Conservation (phyloP, 2,888 invertebrate genomes). For the Polydrusus tereticollis region DNA sequence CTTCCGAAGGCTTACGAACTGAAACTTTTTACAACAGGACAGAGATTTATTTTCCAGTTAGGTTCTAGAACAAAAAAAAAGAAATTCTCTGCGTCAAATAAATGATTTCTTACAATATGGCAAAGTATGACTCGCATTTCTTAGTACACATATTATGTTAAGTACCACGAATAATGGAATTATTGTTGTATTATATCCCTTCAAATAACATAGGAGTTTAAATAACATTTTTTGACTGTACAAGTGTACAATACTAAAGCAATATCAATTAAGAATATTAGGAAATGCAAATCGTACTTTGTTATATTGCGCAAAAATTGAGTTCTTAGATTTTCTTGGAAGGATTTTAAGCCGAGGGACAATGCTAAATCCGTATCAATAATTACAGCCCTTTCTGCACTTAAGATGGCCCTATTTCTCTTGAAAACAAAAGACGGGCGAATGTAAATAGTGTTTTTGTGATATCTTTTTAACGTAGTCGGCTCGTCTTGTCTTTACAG, state of each 20-base stretch:
- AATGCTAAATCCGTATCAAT: slow-evolving; percentile 48
- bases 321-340: not conserved
- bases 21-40: slow-evolving; percentile 42
- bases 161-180: no score
- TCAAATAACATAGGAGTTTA: no score
- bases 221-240: no score
- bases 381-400: slow-evolving; percentile 50
- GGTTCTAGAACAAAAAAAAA: no score
- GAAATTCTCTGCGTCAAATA: no score
- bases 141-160: no score
- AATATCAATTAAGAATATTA: no score
- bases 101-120: no score
- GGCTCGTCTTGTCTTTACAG: slow-evolving; percentile 40
- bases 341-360: slow-evolving; percentile 23
- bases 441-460: slow-evolving; percentile 69
- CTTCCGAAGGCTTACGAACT: slow-evolving; percentile 44
- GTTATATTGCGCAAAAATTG: not conserved
- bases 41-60: slow-evolving; percentile 9
- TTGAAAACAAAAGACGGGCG: slow-evolving; percentile 63
- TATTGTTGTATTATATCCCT: no score
- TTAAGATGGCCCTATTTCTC: slow-evolving; percentile 46
- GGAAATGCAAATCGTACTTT: not conserved
- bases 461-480: slow-evolving; percentile 67
- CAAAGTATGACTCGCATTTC: no score
- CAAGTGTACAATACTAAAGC: no score